A percentile compares a stretch with the other conserved stretches of the same genome.
phyloP scores from a whole-genome alignment of 2,797 vertebrate genomes.

The Gastrophryne carolinensis region DNA sequence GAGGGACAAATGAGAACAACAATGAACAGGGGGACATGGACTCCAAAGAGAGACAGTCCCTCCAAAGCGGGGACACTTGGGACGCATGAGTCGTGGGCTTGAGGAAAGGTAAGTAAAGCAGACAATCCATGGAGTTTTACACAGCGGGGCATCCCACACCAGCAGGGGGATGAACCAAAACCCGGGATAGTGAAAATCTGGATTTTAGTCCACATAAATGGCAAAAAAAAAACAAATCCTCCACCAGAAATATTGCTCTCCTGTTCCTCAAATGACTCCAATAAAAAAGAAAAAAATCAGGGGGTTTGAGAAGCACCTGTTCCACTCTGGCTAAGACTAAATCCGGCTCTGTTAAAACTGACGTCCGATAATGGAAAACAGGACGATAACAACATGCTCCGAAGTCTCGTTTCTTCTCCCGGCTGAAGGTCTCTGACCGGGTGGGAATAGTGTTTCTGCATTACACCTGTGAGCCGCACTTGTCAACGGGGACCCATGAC shows the following conservation, averaged over 20 bases:
- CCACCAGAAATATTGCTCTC: not conserved
- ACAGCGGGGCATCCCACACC: too few species aligned
- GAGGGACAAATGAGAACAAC: too few species aligned
- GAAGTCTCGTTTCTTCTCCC: not conserved
- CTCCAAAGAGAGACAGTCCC: too few species aligned
- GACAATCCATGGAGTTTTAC: too few species aligned
- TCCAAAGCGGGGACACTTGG: too few species aligned
- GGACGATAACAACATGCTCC: not conserved
- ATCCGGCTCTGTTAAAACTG: not conserved
- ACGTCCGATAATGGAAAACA: not conserved
- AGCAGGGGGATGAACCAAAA: not conserved
- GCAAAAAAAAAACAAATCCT: too few species aligned
- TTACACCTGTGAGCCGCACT: conserved; percentile 21
- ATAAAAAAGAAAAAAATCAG: not conserved
- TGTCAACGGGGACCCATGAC: conserved; percentile 6
- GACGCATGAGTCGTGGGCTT: too few species aligned
- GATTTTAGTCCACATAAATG: not conserved
- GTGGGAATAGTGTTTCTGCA: conserved; percentile 3
- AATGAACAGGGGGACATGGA: too few species aligned
- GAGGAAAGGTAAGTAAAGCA: too few species aligned
- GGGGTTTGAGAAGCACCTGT: too few species aligned
- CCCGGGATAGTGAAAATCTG: too few species aligned
- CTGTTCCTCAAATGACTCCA: not conserved
- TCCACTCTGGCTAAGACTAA: not conserved
- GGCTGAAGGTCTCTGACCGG: not conserved